Conservation (phyloP, 2,113 vertebrate genomes). For the Melanocharis versteri region DNA sequence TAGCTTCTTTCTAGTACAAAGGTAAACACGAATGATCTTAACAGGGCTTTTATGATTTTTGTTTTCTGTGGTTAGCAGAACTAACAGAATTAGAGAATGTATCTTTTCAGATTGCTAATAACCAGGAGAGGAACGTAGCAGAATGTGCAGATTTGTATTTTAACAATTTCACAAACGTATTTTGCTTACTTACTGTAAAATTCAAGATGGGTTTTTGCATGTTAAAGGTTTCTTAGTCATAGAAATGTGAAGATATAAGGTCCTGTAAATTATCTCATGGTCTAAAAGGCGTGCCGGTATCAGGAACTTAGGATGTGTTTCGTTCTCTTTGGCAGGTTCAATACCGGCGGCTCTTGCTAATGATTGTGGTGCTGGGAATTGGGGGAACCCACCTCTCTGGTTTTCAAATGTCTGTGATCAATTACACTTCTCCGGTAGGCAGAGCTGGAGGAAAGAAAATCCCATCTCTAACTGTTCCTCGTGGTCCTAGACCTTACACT, state of each 20-base stretch:
- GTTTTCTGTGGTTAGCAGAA: neutral
- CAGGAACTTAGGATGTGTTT: neutral
- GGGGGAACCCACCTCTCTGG: conserved; percentile 81
- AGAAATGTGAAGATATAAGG: neutral
- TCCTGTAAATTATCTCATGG: neutral
- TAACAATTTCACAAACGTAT: neutral
- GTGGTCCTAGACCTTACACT: neutral
- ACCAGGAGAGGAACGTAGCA: neutral
- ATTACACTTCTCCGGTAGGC: conserved; percentile 79
- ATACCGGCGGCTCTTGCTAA: neutral
- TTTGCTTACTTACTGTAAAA: neutral
- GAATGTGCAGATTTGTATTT: neutral
- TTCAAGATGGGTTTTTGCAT: neutral
- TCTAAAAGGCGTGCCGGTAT: neutral
- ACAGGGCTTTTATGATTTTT: neutral
- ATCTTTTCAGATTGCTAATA: neutral
- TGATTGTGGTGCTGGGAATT: conserved; percentile 72
- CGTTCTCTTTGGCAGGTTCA: conserved; percentile 13
- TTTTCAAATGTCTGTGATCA: conserved; percentile 79
- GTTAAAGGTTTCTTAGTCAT: neutral
- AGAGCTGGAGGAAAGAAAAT: neutral
- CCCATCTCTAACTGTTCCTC: neutral
- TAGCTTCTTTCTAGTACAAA: neutral
- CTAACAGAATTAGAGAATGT: neutral
- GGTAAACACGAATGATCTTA: neutral